Conservation (phyloP, 2,113 vertebrate genomes). For the Rana temporaria region DNA sequence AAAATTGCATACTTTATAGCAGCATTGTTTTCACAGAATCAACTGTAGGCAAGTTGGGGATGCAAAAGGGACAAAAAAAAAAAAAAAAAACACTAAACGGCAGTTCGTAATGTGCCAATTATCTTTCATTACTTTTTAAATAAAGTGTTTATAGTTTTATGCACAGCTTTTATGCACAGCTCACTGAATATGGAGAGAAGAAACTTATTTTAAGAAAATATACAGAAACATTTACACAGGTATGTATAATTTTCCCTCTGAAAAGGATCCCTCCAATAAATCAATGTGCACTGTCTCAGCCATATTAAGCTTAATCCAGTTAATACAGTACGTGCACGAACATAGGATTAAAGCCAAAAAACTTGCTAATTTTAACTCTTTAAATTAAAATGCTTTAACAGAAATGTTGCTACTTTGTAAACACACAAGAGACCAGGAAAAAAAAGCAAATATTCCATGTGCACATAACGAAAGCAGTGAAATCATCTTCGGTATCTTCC, state of each 20-base stretch:
- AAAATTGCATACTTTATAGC: conserved; percentile 79
- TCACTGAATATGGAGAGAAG: background rate
- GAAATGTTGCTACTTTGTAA: conserved; percentile 53
- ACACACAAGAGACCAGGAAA: conserved; percentile 19
- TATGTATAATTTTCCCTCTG: background rate
- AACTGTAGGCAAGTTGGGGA: conserved; percentile 74
- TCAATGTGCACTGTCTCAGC: conserved; percentile 64
- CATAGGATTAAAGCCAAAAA: conserved; percentile 77
- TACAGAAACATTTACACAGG: background rate
- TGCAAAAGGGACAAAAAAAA: conserved; percentile 69
- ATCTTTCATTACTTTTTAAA: background rate
- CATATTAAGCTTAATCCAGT: conserved; percentile 73
- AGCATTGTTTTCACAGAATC: conserved; percentile 79
- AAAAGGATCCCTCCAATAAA: background rate
- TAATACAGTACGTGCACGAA: conserved; percentile 81
- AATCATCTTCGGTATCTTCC: conserved; percentile 92
- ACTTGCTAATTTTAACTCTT: conserved; percentile 63
- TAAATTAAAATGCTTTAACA: conserved; percentile 70
- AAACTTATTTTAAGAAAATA: conserved; percentile 21
- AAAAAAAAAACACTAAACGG: background rate
- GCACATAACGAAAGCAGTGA: conserved; percentile 39
- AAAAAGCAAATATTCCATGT: conserved; percentile 11
- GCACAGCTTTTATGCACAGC: background rate
- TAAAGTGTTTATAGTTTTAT: background rate
- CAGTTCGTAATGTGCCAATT: background rate